Evolutionary conservation across 2,797 vertebrate species (phyloP).

Genomic region (Liparis tanakae): DNA sequence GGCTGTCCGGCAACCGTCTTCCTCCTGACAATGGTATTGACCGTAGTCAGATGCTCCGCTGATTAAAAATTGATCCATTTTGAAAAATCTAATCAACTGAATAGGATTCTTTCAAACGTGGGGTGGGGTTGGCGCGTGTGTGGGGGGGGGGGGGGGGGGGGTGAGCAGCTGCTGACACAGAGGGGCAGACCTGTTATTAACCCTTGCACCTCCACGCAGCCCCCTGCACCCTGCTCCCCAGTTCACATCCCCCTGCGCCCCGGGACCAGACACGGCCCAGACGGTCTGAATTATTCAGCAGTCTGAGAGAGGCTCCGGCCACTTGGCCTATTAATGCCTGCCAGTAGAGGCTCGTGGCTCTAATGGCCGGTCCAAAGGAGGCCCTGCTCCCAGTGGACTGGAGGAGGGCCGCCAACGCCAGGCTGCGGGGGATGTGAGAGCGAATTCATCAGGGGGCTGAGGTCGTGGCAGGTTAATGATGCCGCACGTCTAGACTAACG

Average conservation of each 20-base stretch:
- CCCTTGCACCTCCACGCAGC: slow-evolving; percentile 86
- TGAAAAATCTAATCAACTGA: slow-evolving; percentile 99
- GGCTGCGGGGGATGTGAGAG: slow-evolving; percentile 85
- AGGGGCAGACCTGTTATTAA: slow-evolving; percentile 98
- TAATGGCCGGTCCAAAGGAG: slow-evolving; percentile 87
- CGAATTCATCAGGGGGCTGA: slow-evolving; percentile 78
- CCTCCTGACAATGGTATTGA: slow-evolving; percentile 91
- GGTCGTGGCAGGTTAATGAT: slow-evolving; percentile 85
- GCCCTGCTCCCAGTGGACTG: slow-evolving; percentile 77
- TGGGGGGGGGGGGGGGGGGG: slow-evolving; percentile 50
- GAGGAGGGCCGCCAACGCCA: slow-evolving; percentile 55
- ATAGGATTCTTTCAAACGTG: slow-evolving; percentile 97
- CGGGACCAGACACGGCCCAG: slow-evolving; percentile 84
- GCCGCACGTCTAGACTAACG: slow-evolving; percentile 82
- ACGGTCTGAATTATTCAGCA: slow-evolving; percentile 96
- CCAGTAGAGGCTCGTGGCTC: slow-evolving; percentile 80
- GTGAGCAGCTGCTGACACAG: slow-evolving; percentile 93
- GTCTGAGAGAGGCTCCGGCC: slow-evolving; percentile 84
- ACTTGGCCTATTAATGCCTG: slow-evolving; percentile 88
- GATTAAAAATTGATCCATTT: slow-evolving; percentile 99
- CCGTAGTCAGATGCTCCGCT: slow-evolving; percentile 98
- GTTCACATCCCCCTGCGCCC: slow-evolving; percentile 73
- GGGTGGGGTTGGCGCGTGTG: slow-evolving; percentile 73
- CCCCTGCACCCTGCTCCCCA: slow-evolving; percentile 67
- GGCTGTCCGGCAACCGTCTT: slow-evolving; percentile 90